phyloP scores from a whole-genome alignment of 2,797 vertebrate genomes.

The Sebastes oblongus region DNA sequence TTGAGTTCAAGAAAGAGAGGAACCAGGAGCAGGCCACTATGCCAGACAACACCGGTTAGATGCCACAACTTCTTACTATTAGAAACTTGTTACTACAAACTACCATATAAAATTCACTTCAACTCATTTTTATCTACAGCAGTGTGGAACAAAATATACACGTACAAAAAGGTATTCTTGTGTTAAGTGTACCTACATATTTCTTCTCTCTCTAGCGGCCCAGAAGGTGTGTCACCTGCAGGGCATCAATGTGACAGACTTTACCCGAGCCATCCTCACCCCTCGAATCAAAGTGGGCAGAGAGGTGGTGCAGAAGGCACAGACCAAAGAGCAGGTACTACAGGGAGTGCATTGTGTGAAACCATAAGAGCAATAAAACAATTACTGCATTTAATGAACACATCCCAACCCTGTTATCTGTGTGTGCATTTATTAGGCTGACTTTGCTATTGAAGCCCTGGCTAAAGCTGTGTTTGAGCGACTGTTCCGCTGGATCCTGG shows the following conservation, averaged over 20 bases:
- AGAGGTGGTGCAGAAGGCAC: conserved; percentile 97
- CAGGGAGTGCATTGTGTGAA: background rate
- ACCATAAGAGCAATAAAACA: background rate
- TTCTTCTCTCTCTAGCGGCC: conserved; percentile 82
- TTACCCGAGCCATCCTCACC: conserved; percentile 94
- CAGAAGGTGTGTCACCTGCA: conserved; percentile 98
- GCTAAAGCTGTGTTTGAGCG: conserved; percentile 96
- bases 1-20: conserved; percentile 97
- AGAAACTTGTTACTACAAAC: background rate
- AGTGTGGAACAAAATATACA: background rate
- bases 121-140: background rate
- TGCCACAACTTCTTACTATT: background rate
- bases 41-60: conserved; percentile 96
- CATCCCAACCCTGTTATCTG: background rate
- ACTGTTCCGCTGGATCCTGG: conserved; percentile 94
- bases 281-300: conserved; percentile 97
- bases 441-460: conserved; percentile 93
- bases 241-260: conserved; percentile 98
- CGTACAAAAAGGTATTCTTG: background rate
- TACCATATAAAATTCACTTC: background rate
- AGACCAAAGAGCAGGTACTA: conserved; percentile 96
- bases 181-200: background rate
- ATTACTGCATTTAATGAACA: background rate
- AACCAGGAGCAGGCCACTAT: conserved; percentile 98
- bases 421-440: conserved; percentile 82